These are phyloP conservation scores for Penelope pileata DNA, from an alignment of 2,113 vertebrate species.

Conservation along the genomic window DNA sequence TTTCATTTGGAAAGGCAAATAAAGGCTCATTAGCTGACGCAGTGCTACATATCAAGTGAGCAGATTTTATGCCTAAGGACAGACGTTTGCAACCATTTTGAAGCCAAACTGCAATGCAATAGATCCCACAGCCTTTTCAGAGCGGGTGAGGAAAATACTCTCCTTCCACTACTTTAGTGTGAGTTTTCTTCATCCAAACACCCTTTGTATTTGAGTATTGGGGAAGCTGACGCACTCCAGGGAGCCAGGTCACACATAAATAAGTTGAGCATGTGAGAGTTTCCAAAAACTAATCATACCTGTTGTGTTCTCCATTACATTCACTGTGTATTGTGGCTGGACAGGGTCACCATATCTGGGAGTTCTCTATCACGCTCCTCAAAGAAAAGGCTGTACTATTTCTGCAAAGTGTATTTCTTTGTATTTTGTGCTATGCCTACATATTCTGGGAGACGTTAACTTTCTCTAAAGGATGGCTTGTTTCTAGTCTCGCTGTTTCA, in stretches of 20 bases:
- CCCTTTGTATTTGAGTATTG: neutral
- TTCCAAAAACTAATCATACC: neutral
- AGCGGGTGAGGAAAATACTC: neutral
- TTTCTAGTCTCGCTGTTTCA: neutral
- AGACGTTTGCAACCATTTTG: slow-evolving; percentile 31
- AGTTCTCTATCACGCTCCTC: neutral
- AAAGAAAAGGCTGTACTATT: neutral
- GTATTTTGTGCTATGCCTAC: neutral
- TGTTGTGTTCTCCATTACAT: neutral
- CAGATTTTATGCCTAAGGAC: slow-evolving; percentile 34
- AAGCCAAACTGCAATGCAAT: slow-evolving; percentile 10
- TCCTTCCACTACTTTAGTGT: neutral
- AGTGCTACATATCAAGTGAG: slow-evolving; percentile 10
- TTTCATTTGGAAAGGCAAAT: slow-evolving; percentile 59
- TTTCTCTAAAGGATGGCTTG: neutral
- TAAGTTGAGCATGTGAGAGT: neutral
- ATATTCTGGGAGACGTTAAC: neutral
- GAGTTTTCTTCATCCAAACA: neutral
- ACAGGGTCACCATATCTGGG: neutral
- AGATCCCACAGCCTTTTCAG: neutral
- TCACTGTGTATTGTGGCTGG: neutral
- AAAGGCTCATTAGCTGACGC: slow-evolving; percentile 49
- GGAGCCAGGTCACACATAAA: neutral
- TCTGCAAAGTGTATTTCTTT: neutral
- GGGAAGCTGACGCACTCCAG: neutral